These are phyloP conservation scores for Ceyx margarethae DNA, from an alignment of 2,113 vertebrate genomes.

Conservation along the genomic window DNA sequence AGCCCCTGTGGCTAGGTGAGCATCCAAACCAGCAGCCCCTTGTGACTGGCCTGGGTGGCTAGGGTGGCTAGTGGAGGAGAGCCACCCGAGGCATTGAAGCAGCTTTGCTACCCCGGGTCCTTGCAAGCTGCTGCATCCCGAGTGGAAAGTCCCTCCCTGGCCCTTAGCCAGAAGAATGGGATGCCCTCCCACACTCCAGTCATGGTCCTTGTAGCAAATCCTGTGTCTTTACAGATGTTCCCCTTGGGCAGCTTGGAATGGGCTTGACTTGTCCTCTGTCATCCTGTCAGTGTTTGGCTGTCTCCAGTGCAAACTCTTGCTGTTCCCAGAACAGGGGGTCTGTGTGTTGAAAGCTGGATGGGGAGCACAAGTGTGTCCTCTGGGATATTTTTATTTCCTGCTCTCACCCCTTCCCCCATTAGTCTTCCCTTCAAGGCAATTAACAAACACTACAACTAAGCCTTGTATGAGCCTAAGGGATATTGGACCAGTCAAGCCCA, in stretches of 20 bases:
- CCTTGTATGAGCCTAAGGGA: neutral
- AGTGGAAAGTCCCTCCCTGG: neutral
- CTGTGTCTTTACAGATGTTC: neutral
- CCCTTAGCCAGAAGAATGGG: neutral
- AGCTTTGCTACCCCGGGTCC: neutral
- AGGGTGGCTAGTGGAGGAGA: neutral
- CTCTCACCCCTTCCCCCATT: neutral
- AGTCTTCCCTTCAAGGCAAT: neutral
- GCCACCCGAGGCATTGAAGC: neutral
- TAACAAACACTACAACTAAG: neutral
- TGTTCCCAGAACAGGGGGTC: neutral
- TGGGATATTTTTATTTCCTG: neutral
- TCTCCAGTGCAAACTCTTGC: neutral
- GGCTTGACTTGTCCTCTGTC: neutral
- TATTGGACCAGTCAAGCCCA: neutral
- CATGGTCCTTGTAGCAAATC: neutral
- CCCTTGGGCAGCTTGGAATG: neutral
- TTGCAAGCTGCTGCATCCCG: neutral
- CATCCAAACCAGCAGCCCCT: neutral
- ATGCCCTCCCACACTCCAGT: neutral
- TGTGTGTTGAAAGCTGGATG: neutral
- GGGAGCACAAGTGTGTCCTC: neutral
- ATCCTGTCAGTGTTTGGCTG: neutral
- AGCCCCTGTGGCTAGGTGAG: slow-evolving; percentile 95
- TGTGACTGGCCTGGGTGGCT: too few species aligned